Evolutionary conservation across 2,888 invertebrate genomes (phyloP), one percentile per base, ranked within the genome.

Genomic region (Andricus quercusramuli): DNA sequence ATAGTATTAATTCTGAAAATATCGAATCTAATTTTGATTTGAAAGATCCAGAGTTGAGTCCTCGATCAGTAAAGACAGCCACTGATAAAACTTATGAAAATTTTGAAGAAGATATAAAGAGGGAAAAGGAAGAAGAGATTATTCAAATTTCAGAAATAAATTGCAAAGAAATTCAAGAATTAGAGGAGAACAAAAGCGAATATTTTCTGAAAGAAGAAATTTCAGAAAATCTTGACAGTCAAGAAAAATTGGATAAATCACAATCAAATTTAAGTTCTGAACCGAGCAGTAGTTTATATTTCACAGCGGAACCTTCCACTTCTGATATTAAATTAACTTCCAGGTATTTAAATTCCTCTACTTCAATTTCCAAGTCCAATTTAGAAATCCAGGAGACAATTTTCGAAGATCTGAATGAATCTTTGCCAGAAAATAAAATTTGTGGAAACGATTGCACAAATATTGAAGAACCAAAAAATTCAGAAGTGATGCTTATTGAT

Each of bases 261-360:
- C 65, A 80, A n/a, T 68, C 77, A 22, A 85, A 85, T 62, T 77
- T 85, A 8, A 51, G 83, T 25, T 84, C 84, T 3, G 77, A 85
- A 64, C 80, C 83, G 13, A 68, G 44, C 32, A 88, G 87, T 77
- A 89, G 86, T 67, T 56, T 84, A 1, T 88, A 87, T 32, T 85
- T 88, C 15, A 88, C 85, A 0, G 86, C 85, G 32, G 85, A 85
- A 29, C 81, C 81, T 8, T 85, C 86, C 3, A 82, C 77, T 64
- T 84, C 82, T 13, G 79, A 77, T 22, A 68, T 56, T 1, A 82
- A 84, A 79, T 56, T 82, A 20, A 78, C 51, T 32, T 13, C 22
- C 22, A 51, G 2, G 51, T 20, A 51, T 51, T 20, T 51, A 51
- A 68, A 2, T 68, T 44, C 44, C 32, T 66, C 37, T n/a, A 29